Conservation (phyloP, 2,797 vertebrate genomes). For the Oceanodroma leucorhoa region DNA sequence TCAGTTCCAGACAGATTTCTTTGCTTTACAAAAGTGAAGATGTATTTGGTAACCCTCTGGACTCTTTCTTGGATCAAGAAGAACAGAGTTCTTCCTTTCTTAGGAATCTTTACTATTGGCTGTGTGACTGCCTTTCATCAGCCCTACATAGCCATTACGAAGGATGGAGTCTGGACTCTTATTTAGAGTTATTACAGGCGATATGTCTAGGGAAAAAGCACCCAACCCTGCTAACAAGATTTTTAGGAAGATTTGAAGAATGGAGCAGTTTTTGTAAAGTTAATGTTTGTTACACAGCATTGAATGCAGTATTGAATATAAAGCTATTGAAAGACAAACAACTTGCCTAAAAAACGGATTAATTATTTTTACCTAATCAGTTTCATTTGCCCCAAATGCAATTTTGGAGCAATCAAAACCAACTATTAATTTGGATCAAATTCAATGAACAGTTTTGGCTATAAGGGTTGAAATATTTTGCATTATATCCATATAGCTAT, state of each 20-base stretch:
- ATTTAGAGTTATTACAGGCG: background rate
- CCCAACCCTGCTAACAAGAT: background rate
- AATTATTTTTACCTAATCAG: background rate
- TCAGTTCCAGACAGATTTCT: background rate
- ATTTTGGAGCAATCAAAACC: background rate
- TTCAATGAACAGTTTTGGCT: background rate
- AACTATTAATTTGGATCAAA: background rate
- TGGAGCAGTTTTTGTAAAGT: background rate
- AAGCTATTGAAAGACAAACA: background rate
- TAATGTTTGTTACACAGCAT: background rate
- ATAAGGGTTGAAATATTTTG: background rate
- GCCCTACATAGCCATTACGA: background rate
- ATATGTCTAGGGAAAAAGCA: background rate
- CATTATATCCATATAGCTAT: background rate
- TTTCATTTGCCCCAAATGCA: background rate
- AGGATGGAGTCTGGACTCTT: background rate
- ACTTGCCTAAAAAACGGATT: background rate
- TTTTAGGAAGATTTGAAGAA: background rate
- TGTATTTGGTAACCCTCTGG: background rate
- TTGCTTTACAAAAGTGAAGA: background rate
- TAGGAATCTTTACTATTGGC: background rate
- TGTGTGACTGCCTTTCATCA: background rate
- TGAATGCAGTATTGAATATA: background rate
- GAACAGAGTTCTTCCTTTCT: background rate
- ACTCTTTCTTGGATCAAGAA: background rate